Percentiles rank a stretch among this genome's conserved stretches.
These are phyloP conservation scores for Siphamia tubifer DNA, from an alignment of 2,113 vertebrate genomes.

Conservation along the genomic window DNA sequence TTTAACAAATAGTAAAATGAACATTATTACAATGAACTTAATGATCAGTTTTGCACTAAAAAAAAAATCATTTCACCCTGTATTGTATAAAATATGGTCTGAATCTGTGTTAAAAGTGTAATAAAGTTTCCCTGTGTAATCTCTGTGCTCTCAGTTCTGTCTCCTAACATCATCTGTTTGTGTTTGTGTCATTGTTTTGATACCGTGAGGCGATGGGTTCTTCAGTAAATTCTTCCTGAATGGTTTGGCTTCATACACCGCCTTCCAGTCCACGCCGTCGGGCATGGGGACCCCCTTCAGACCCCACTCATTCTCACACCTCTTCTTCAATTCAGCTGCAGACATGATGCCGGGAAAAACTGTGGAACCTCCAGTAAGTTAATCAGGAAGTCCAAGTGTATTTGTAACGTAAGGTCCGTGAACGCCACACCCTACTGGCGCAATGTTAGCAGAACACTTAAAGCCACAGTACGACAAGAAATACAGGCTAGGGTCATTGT, in stretches of 20 bases:
- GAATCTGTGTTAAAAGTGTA: too few relatives aligned
- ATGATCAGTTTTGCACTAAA: too few relatives aligned
- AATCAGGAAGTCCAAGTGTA: neutral
- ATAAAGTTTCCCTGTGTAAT: too few relatives aligned
- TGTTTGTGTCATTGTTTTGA: neutral
- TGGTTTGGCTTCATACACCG: conserved; percentile 75
- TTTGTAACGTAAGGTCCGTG: neutral
- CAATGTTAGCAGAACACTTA: conserved; percentile 2
- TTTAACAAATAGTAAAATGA: too few relatives aligned
- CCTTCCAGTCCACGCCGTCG: conserved; percentile 76
- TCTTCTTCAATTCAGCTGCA: conserved; percentile 60
- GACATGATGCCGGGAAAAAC: conserved; percentile 24
- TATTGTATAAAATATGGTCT: too few relatives aligned
- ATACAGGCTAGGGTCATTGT: neutral
- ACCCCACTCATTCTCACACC: conserved; percentile 61
- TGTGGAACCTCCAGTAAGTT: neutral
- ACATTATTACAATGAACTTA: too few relatives aligned
- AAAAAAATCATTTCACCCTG: too few relatives aligned
- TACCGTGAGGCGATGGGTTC: conserved; percentile 85
- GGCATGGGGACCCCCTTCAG: conserved; percentile 64
- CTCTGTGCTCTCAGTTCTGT: too few relatives aligned
- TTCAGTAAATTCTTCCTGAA: conserved; percentile 83
- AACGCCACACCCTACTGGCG: neutral
- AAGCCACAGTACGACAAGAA: conserved; percentile 34
- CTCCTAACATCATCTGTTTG: too few relatives aligned